Conservation (phyloP, 2,797 vertebrate species). For the Myotis findleyi region DNA sequence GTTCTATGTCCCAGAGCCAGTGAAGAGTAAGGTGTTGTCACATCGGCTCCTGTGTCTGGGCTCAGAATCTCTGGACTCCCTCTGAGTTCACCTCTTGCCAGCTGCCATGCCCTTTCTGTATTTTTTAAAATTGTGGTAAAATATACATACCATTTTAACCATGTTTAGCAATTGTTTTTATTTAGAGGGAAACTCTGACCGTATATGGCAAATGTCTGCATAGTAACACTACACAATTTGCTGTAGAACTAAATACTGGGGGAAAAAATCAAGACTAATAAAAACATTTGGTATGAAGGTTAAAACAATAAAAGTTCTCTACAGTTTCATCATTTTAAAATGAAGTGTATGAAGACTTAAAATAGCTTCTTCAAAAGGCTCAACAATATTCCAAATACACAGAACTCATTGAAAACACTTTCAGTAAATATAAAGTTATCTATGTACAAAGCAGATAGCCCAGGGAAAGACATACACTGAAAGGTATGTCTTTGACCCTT, state of each 20-base stretch:
- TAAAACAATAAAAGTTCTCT: neutral
- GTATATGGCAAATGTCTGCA: neutral
- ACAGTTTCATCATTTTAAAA: constrained; percentile 24
- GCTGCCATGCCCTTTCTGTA: neutral
- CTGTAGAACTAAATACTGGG: neutral
- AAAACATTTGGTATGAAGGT: neutral
- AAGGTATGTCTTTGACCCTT: neutral
- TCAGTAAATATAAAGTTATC: neutral
- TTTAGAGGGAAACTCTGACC: neutral
- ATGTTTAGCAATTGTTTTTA: neutral
- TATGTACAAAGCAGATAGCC: neutral
- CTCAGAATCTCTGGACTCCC: neutral
- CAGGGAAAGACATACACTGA: neutral
- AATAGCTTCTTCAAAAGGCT: neutral
- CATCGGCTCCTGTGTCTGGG: neutral
- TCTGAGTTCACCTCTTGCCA: neutral
- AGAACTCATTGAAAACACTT: neutral
- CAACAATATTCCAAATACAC: neutral
- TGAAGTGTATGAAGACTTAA: neutral
- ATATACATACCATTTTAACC: neutral
- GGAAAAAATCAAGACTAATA: neutral
- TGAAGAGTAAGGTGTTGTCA: neutral
- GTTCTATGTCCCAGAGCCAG: neutral
- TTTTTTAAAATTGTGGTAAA: neutral
- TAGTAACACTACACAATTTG: neutral